phyloP scores from a whole-genome alignment of 1,140 invertebrate species.

The Leptinotarsa defecta region DNA sequence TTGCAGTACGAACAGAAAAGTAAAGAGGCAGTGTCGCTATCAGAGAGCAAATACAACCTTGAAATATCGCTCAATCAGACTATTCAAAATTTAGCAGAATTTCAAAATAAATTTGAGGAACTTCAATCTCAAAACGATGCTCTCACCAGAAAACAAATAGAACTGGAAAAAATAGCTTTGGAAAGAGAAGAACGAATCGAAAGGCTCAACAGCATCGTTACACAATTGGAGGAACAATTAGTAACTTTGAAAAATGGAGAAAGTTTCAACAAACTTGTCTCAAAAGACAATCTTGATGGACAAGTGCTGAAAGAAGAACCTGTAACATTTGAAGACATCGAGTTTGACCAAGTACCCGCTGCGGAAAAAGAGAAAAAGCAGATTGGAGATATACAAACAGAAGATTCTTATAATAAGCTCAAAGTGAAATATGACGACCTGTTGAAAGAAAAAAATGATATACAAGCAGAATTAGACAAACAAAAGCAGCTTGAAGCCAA shows the following conservation, averaged over 20 bases:
- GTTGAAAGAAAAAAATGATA: slow-evolving; percentile 51
- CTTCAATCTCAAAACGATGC: slow-evolving; percentile 35
- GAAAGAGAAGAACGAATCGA: slow-evolving; percentile 18
- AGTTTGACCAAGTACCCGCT: not conserved
- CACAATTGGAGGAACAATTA: slow-evolving; percentile 34
- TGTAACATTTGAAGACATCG: not conserved
- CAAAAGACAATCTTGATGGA: not conserved
- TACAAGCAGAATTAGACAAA: slow-evolving; percentile 56
- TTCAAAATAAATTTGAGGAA: slow-evolving; percentile 39
- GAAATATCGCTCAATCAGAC: slow-evolving; percentile 35
- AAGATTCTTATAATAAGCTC: slow-evolving; percentile 33
- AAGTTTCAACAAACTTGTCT: not conserved
- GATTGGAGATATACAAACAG: not conserved
- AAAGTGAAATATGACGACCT: slow-evolving; percentile 52
- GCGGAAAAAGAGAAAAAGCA: not conserved
- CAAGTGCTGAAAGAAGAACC: not conserved
- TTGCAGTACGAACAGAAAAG: slow-evolving; percentile 47
- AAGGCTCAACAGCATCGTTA: slow-evolving; percentile 29
- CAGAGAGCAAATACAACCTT: slow-evolving; percentile 38
- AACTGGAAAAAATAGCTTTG: slow-evolving; percentile 23
- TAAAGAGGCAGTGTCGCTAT: slow-evolving; percentile 42
- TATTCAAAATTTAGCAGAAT: slow-evolving; percentile 30
- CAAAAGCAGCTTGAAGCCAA: slow-evolving; percentile 31
- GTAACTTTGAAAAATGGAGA: not conserved
- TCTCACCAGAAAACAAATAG: slow-evolving; percentile 30